Percentiles rank a stretch among this genome's conserved stretches.
Conservation (phyloP, 2,113 vertebrate species). For the Perognathus longimembris region DNA sequence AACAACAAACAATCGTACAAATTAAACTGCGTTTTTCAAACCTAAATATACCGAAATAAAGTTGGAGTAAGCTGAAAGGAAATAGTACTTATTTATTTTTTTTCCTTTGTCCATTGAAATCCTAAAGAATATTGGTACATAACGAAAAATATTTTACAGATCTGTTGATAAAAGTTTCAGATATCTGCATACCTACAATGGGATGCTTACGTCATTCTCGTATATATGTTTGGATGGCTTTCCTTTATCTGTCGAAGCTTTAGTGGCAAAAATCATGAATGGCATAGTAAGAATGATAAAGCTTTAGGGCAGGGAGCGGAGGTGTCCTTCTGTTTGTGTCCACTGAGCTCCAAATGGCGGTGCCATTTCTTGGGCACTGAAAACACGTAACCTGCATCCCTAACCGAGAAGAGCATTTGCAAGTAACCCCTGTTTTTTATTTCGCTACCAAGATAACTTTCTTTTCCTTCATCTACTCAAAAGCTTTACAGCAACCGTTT, state of each 20-base stretch:
- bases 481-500: constrained; percentile 34
- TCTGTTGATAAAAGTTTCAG: not conserved
- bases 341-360: not conserved
- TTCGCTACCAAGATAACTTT: not conserved
- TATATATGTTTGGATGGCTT: not conserved
- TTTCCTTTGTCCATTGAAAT: not conserved
- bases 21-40: not conserved
- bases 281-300: constrained; percentile 4
- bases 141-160: not conserved
- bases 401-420: not conserved
- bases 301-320: not conserved
- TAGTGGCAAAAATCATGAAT: not conserved
- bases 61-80: not conserved
- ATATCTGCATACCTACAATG: not conserved
- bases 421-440: not conserved
- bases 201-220: not conserved
- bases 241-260: not conserved
- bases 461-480: constrained; percentile 25
- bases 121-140: not conserved
- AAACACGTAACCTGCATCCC: not conserved
- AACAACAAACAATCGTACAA: not conserved
- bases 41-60: not conserved
- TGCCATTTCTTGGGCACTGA: not conserved
- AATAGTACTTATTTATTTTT: not conserved
- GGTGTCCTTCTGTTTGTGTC: not conserved